Conservation (phyloP, 2,888 invertebrate genomes). For the Brenthis hecate region DNA sequence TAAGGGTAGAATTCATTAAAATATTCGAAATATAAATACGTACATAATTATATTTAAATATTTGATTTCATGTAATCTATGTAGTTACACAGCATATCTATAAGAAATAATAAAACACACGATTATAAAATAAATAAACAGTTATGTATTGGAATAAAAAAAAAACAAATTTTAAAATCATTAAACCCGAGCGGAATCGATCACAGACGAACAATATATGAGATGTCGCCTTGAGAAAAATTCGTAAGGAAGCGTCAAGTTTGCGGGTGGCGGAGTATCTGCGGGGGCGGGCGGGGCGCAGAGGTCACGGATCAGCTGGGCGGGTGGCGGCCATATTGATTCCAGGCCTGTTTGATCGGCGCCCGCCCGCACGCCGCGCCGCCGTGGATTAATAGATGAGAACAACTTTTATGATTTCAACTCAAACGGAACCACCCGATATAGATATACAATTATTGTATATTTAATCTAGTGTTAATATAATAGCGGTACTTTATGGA, state of each 20-base stretch:
- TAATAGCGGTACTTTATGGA: not conserved
- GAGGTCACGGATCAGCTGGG: constrained; percentile 82
- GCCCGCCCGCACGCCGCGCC: constrained; percentile 63
- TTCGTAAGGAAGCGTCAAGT: constrained; percentile 70
- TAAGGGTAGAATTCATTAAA: too few relatives aligned
- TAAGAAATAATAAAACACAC: not conserved
- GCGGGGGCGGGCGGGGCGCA: constrained; percentile 59
- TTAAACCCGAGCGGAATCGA: constrained; percentile 33
- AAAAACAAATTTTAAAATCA: constrained; percentile 10
- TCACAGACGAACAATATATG: constrained; percentile 38
- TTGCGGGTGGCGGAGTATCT: constrained; percentile 46
- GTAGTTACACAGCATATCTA: not conserved
- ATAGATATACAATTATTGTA: constrained; percentile 36
- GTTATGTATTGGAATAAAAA: not conserved
- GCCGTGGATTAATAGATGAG: constrained; percentile 77
- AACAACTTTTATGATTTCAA: constrained; percentile 82
- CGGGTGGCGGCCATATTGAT: constrained; percentile 82
- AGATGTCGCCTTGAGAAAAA: constrained; percentile 49
- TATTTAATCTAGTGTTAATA: constrained; percentile 16
- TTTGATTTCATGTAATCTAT: too few relatives aligned
- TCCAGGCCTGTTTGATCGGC: constrained; percentile 81
- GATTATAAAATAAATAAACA: not conserved
- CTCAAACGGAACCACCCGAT: constrained; percentile 62
- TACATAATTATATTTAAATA: too few relatives aligned
- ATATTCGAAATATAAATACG: too few relatives aligned